Evolutionary conservation across 2,113 vertebrate genomes (phyloP).

Genomic region (Numenius arquata): DNA sequence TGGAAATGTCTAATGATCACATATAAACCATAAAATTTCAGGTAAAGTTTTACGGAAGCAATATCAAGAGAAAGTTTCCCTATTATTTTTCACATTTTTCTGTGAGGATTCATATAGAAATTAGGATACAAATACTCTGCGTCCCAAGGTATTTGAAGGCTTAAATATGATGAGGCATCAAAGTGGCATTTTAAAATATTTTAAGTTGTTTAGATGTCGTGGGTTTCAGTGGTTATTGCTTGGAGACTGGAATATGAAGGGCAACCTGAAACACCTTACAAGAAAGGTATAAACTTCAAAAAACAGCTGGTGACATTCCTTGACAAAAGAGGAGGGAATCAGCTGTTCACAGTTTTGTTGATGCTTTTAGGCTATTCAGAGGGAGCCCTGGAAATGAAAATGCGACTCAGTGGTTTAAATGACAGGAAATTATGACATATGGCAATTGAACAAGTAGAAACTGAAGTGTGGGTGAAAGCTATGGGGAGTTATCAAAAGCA

Average conservation of each 20-base stretch:
- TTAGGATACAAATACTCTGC: not conserved
- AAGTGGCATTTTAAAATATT: not conserved
- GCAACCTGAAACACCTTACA: not conserved
- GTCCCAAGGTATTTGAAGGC: not conserved
- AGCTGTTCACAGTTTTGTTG: not conserved
- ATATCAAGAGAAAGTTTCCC: not conserved
- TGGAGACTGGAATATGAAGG: not conserved
- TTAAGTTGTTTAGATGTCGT: not conserved
- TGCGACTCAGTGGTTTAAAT: not conserved
- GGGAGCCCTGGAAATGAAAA: not conserved
- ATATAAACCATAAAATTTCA: not conserved
- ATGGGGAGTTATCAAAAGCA: not conserved
- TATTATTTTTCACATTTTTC: not conserved
- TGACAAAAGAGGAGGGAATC: not conserved
- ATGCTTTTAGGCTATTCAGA: not conserved
- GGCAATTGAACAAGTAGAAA: not conserved
- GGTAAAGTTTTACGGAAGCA: not conserved
- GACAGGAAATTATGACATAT: not conserved
- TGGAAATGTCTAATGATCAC: not conserved
- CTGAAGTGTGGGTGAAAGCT: not conserved
- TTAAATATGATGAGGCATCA: not conserved
- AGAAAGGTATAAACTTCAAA: not conserved
- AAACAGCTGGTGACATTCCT: not conserved
- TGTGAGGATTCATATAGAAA: not conserved
- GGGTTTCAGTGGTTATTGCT: not conserved